A percentile compares a stretch with the other conserved stretches of the same genome.
These are phyloP conservation scores for Phoenicopterus ruber DNA, from an alignment of 2,113 vertebrate species.

Conservation along the genomic window DNA sequence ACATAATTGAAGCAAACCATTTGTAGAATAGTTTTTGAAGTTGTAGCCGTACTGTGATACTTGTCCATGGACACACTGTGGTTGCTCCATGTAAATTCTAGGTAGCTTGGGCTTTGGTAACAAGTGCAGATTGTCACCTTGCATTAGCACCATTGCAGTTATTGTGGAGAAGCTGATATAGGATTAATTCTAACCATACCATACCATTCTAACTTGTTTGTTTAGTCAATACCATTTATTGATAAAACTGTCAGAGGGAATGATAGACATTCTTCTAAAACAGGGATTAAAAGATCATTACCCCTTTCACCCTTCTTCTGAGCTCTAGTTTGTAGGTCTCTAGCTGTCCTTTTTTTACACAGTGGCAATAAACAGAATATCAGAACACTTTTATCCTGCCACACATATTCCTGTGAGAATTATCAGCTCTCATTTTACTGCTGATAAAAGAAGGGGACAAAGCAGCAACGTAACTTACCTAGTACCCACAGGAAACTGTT, in stretches of 20 bases:
- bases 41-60: neutral
- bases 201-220: neutral
- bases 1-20: neutral
- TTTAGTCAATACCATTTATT: neutral
- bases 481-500: neutral
- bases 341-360: neutral
- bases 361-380: neutral
- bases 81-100: neutral
- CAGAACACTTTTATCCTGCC: neutral
- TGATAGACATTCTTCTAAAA: neutral
- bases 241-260: neutral
- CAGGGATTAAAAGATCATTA: neutral
- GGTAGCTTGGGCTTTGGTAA: neutral
- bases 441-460: neutral
- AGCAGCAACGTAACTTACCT: neutral
- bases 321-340: neutral
- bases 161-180: neutral
- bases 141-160: neutral
- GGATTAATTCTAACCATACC: neutral
- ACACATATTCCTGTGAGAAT: neutral
- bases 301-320: neutral
- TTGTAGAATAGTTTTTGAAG: neutral
- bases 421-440: neutral
- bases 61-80: neutral
- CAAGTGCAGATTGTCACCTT: neutral